Conservation (phyloP, 1,140 invertebrate species). For the Drosophila gunungcola region DNA sequence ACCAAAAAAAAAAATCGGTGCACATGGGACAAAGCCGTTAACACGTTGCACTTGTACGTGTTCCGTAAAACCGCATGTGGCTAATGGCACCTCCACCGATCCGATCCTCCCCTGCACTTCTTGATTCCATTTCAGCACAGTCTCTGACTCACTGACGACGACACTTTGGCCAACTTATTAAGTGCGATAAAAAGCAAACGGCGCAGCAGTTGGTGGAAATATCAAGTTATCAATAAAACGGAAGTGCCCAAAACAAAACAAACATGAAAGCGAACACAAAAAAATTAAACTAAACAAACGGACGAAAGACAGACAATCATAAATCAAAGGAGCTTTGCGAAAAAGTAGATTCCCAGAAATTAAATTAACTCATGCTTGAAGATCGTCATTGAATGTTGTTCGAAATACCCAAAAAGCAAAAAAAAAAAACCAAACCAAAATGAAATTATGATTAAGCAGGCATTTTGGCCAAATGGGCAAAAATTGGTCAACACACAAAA, state of each 20-base stretch:
- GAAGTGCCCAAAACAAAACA: conserved; percentile 36
- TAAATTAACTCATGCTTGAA: conserved; percentile 13
- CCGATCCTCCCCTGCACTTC: background rate
- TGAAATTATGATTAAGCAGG: conserved; percentile 47
- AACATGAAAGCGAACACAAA: conserved; percentile 8
- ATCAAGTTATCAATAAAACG: conserved; percentile 44
- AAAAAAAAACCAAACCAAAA: conserved; percentile 16
- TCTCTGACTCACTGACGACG: conserved; percentile 30
- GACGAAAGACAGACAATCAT: conserved; percentile 10
- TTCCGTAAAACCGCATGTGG: conserved; percentile 43
- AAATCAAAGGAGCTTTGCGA: conserved; percentile 37
- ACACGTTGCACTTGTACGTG: conserved; percentile 51
- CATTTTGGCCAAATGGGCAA: conserved; percentile 26
- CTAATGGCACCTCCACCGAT: background rate
- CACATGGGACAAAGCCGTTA: conserved; percentile 34
- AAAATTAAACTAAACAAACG: conserved; percentile 10
- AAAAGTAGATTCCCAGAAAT: conserved; percentile 27
- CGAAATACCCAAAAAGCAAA: conserved; percentile 1
- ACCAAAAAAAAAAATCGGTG: conserved; percentile 25
- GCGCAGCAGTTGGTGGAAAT: conserved; percentile 22
- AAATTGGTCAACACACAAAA: conserved; percentile 37
- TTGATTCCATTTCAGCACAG: background rate
- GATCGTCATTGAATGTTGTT: conserved; percentile 10
- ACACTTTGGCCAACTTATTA: conserved; percentile 17
- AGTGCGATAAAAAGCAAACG: conserved; percentile 22